Base-by-base conservation (phyloP, 1,140 invertebrate species). In the Ips nitidus region DNA sequence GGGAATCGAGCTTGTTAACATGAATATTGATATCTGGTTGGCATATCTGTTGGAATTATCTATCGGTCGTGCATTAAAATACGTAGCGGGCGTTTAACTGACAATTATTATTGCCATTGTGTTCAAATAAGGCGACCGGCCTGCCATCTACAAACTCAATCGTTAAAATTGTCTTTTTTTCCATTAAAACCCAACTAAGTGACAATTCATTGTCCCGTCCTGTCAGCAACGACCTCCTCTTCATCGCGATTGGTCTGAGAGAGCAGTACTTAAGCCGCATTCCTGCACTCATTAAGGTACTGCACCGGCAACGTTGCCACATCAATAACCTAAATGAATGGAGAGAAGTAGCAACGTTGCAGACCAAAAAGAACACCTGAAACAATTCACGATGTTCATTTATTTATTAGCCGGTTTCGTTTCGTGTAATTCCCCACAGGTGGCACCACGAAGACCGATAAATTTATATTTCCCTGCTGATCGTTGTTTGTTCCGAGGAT, bases 11-110 rank as follows among this genome's bases (percentile, higher is more conserved):
- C 74, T 75, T 78, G 77, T 78, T 77, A 76, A 78, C 77, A 78
- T 79, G 75, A 76, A 79, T 79, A 79, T 79, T 79, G 78, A 78
- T 79, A 79, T 79, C 76, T 78, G 73, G 76, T 75, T 57, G 52
- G 76, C 73, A 74, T 75, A 78, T 79, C 77, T 78, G 76, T 74
- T 22, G 22, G 22, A 22, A 22, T 22, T 22, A 22, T 22, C 22
- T 22, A 22, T 22, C 22, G 22, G 22, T 22, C 22, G 22, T 22
- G 22, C 22, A 22, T 22, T 22, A 22, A 22, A 22, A 22, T 22
- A 22, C 22, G 22, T 22, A 22, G 22, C 22, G 22, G 22, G 22
- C 22, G 22, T 22, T 22, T 22, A 22, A 22, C 22, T 22, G 22
- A 22, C 22, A 22, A 22, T 22, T 22, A 22, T 22, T 22, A 22